Conservation (phyloP, 2,888 invertebrate species). For the Amblyteles armatorius region DNA sequence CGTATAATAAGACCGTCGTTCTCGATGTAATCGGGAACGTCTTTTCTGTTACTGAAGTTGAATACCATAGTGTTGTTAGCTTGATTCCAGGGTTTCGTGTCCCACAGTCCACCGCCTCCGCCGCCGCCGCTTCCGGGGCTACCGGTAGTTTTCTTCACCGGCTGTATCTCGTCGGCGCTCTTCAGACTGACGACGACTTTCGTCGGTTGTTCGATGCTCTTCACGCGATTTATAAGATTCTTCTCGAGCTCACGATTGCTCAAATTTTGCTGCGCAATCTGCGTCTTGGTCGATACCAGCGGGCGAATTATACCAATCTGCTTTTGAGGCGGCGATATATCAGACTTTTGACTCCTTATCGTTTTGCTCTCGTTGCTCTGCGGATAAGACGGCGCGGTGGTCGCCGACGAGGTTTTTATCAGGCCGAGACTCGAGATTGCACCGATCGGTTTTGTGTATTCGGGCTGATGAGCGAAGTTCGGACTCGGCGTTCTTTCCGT, state of each 20-base stretch:
- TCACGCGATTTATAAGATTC: conserved; percentile 89
- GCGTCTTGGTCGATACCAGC: conserved; percentile 83
- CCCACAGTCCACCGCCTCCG: conserved; percentile 82
- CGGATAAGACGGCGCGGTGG: conserved; percentile 72
- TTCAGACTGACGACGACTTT: conserved; percentile 85
- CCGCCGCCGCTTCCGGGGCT: conserved; percentile 59
- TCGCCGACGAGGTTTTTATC: conserved; percentile 75
- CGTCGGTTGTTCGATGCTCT: conserved; percentile 86
- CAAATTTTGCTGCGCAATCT: conserved; percentile 83
- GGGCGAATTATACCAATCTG: conserved; percentile 86
- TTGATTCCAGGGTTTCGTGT: conserved; percentile 85
- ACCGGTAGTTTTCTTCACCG: conserved; percentile 78
- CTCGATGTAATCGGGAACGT: conserved; percentile 96
- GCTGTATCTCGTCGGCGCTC: conserved; percentile 82
- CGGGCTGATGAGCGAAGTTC: conserved; percentile 11
- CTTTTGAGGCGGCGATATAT: conserved; percentile 81
- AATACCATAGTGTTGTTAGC: conserved; percentile 92
- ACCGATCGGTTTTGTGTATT: conserved; percentile 75
- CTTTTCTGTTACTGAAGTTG: conserved; percentile 94
- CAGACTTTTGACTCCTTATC: conserved; percentile 77
- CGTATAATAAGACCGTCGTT: conserved; percentile 93
- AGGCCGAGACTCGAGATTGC: conserved; percentile 79
- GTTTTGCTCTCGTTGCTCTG: conserved; percentile 78
- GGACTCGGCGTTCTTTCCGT: conserved; percentile 36
- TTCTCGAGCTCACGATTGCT: conserved; percentile 89